phyloP scores from a whole-genome alignment of 2,888 invertebrate species.

The Oscheius sp. region DNA sequence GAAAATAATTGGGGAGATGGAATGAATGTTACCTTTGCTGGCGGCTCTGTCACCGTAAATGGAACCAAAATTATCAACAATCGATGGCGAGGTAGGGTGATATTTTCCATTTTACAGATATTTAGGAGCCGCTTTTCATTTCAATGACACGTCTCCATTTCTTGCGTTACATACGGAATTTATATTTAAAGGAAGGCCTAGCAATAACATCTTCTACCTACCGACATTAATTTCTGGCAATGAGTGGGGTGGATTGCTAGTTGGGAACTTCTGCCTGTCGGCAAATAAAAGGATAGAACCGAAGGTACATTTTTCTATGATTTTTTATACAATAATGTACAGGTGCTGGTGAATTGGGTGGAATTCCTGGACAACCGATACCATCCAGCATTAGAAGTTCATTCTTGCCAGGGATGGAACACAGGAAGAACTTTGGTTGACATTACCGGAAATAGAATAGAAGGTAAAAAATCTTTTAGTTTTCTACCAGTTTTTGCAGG shows the following conservation, averaged over 20 bases:
- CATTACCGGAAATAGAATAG: slow-evolving; percentile 44
- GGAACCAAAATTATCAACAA: slow-evolving; percentile 87
- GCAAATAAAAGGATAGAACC: slow-evolving; percentile 47
- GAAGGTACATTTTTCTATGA: slow-evolving; percentile 40
- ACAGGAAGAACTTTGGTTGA: slow-evolving; percentile 55
- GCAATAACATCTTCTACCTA: slow-evolving; percentile 71
- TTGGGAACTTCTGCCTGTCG: slow-evolving; percentile 87
- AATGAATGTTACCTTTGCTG: slow-evolving; percentile 92
- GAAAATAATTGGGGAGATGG: slow-evolving; percentile 93
- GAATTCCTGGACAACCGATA: slow-evolving; percentile 69
- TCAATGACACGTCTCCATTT: slow-evolving; percentile 88
- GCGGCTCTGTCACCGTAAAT: slow-evolving; percentile 92
- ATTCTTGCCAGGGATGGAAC: slow-evolving; percentile 65
- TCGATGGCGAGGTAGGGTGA: slow-evolving; percentile 79
- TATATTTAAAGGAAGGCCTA: slow-evolving; percentile 75
- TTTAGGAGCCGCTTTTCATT: slow-evolving; percentile 86
- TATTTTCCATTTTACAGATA: neutral
- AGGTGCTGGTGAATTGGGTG: slow-evolving; percentile 71
- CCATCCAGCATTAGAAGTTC: slow-evolving; percentile 72
- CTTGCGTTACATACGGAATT: slow-evolving; percentile 86
- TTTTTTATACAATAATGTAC: neutral
- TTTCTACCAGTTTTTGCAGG: slow-evolving; percentile 37
- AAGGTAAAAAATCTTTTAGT: slow-evolving; percentile 39
- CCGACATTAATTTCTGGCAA: slow-evolving; percentile 86
- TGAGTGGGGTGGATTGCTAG: slow-evolving; percentile 86